Conservation (phyloP, 2,797 vertebrate genomes). For the Acrossocheilus wenchowensis region DNA sequence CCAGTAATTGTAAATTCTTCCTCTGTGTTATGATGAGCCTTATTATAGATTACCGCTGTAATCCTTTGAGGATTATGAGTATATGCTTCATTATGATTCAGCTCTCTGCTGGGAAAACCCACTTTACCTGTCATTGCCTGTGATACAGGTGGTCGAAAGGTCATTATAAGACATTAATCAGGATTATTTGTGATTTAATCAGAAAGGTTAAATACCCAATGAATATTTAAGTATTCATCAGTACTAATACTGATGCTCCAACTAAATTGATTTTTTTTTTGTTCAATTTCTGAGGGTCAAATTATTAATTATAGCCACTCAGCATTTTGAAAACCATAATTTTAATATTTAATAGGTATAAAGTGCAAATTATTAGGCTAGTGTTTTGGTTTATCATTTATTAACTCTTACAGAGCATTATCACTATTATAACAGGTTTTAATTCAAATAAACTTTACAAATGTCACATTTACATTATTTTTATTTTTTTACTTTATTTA, state of each 20-base stretch:
- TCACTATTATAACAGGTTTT: not conserved
- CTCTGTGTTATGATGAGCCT: slow-evolving; percentile 64
- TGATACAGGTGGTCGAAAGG: slow-evolving; percentile 50
- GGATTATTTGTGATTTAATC: slow-evolving; percentile 15
- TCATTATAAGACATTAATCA: slow-evolving; percentile 65
- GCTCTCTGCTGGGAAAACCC: slow-evolving; percentile 44
- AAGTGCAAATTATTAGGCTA: not conserved
- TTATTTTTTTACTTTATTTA: not conserved
- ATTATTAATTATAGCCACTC: not conserved
- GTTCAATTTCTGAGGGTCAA: not conserved
- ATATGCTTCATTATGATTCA: slow-evolving; percentile 71
- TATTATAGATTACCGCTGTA: slow-evolving; percentile 68
- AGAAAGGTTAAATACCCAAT: not conserved
- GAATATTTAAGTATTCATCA: not conserved
- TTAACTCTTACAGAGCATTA: not conserved
- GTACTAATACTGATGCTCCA: not conserved
- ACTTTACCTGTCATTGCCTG: slow-evolving; percentile 65
- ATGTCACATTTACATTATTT: not conserved
- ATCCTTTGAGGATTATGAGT: slow-evolving; percentile 69
- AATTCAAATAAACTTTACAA: not conserved
- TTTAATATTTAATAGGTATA: not conserved
- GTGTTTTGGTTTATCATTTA: not conserved
- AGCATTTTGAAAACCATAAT: not conserved
- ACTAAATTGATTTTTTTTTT: not conserved
- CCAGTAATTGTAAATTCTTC: slow-evolving; percentile 61